Percentiles rank a stretch among this genome's conserved stretches.
Conservation (phyloP, 2,888 invertebrate genomes). For the Linhomoeus sp. region DNA sequence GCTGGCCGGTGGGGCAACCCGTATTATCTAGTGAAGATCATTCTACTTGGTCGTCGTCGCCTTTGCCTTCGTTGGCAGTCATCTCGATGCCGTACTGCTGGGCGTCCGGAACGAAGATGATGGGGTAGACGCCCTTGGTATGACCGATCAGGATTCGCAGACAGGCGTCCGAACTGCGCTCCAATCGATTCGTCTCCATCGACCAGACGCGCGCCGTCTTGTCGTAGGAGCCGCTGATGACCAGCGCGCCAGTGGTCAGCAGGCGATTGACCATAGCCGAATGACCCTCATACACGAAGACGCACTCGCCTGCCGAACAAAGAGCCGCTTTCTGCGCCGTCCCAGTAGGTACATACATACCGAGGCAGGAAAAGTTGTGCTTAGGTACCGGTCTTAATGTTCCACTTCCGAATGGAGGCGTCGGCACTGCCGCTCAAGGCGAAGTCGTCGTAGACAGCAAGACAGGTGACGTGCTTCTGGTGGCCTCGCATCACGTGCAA, state of each 20-base stretch:
- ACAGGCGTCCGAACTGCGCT: no score
- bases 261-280: constrained; percentile 32
- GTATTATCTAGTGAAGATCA: no score
- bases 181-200: no score
- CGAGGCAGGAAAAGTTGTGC: no score
- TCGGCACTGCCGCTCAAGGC: constrained; percentile 36
- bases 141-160: no score
- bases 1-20: no score
- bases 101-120: constrained; percentile 35
- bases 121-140: constrained; percentile 35
- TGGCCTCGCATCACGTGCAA: constrained; percentile 34
- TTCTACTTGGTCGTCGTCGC: no score
- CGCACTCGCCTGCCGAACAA: constrained; percentile 28
- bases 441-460: constrained; percentile 32
- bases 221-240: constrained; percentile 26
- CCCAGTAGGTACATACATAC: no score
- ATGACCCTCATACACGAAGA: constrained; percentile 32
- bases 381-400: constrained; percentile 28
- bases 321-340: not conserved
- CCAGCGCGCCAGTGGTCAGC: constrained; percentile 30
- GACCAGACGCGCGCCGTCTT: constrained; percentile 31
- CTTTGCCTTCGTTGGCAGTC: no score
- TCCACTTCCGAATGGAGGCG: constrained; percentile 35
- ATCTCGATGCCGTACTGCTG: constrained; percentile 14
- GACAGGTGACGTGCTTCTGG: constrained; percentile 34